Evolutionary conservation across 2,113 vertebrate genomes (phyloP).

Genomic region (Gymnarchus niloticus): DNA sequence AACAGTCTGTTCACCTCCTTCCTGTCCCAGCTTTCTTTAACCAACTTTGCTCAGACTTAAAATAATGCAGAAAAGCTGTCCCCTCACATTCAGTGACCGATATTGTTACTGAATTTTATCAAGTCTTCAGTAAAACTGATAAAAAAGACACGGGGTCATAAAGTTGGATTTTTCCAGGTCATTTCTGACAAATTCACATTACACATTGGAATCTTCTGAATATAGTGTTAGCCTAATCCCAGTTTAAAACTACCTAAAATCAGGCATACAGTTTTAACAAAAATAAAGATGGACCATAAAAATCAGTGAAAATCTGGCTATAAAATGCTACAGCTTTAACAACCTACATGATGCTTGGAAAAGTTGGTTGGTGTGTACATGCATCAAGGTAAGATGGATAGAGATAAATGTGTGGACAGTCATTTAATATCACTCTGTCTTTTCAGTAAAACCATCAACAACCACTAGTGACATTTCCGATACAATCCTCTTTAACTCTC

Average conservation of each 20-base stretch:
- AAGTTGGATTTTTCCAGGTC: not conserved
- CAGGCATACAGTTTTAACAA: not conserved
- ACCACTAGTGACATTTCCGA: constrained; percentile 30
- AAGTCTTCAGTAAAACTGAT: not conserved
- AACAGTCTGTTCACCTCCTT: constrained; percentile 10
- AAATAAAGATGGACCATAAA: not conserved
- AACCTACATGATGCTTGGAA: not conserved
- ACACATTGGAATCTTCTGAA: not conserved
- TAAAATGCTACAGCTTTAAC: not conserved
- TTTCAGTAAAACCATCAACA: constrained; percentile 21
- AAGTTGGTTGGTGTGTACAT: constrained; percentile 8
- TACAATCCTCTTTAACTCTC: constrained; percentile 29
- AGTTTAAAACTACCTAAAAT: not conserved
- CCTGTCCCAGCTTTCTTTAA: not conserved
- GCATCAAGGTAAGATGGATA: not conserved
- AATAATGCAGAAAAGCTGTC: not conserved
- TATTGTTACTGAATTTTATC: not conserved
- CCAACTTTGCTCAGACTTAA: not conserved
- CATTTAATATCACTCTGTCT: constrained; percentile 13
- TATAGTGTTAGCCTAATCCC: not conserved
- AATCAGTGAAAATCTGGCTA: not conserved
- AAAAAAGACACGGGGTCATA: not conserved
- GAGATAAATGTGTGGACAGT: constrained; percentile 18
- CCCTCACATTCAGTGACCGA: not conserved
- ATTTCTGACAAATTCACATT: not conserved